A percentile compares a stretch with the other conserved stretches of the same genome.
These are phyloP conservation scores for Drosophila pseudotakahashii DNA, from an alignment of 2,888 invertebrate species.

Conservation along the genomic window DNA sequence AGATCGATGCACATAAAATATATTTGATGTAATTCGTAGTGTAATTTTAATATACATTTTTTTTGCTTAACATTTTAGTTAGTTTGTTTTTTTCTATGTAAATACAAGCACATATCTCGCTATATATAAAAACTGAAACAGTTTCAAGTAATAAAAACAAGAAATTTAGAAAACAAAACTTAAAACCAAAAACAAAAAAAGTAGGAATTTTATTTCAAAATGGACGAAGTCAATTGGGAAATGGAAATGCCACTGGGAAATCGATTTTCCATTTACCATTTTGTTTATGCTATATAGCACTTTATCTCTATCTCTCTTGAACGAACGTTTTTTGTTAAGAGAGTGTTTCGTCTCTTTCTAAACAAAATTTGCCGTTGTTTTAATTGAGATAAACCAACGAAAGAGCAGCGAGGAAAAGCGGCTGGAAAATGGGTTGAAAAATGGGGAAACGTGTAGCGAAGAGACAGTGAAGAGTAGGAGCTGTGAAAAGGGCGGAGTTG, in stretches of 20 bases:
- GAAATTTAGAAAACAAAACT: conserved; percentile 11
- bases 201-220: conserved; percentile 25
- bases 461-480: background rate
- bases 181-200: conserved; percentile 14
- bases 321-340: background rate
- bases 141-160: conserved; percentile 31
- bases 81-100: conserved; percentile 23
- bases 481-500: background rate
- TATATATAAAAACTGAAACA: conserved; percentile 35
- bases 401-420: conserved; percentile 49
- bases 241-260: conserved; percentile 21
- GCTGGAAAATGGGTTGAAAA: conserved; percentile 9
- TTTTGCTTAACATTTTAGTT: conserved; percentile 34
- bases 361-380: conserved; percentile 69
- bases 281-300: conserved; percentile 36
- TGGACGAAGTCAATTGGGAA: conserved; percentile 34
- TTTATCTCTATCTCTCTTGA: conserved; percentile 11
- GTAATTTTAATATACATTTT: conserved; percentile 25
- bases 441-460: conserved; percentile 11
- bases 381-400: conserved; percentile 72
- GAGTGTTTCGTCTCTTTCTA: conserved; percentile 33
- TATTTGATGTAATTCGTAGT: conserved; percentile 19
- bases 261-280: conserved; percentile 46
- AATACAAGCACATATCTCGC: conserved; percentile 23
- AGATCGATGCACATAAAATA: background rate